Base-by-base conservation (phyloP, 2,113 vertebrate genomes). In the Acanthisitta chloris region DNA sequence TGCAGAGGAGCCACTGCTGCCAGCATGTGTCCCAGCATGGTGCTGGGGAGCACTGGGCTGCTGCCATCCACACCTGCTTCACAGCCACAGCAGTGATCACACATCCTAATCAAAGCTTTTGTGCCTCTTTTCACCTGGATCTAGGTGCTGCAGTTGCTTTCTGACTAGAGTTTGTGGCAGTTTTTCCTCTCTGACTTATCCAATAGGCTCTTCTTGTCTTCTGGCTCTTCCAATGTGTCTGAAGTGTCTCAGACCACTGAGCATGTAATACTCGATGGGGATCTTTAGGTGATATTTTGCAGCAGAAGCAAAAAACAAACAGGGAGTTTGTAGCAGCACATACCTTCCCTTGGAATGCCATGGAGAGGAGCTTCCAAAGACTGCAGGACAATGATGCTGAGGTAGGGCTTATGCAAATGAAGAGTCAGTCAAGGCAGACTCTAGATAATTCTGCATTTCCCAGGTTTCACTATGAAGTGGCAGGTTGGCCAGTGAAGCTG, bases 231-330 rank as follows among this genome's bases (percentile, higher is more conserved):
- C 43, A 43, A 2, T 7, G 45, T 29, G 33, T 28, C 46, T 48
- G 24, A 51, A 52, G 49, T 6, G 5, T 24, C 62, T 43, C 57
- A 61, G 55, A 5, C n/a, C 83, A 9, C 17, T 14, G 67, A 40
- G 64, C 45, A 24, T 17, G 0, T 13, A 5, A 19, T 12, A 6
- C 14, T 34, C 2, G 0, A 0, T 9, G 48, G 65, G 40, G 5
- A 25, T n/a, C 20, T 65, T 34, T 2, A 26, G 61, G 31, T 15
- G 54, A 7, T 26, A 4, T 18, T 76, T 29, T 57, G 49, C 66
- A 82, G 49, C 4, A 19, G 34, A 79, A 80, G 42, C 40, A 64
- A 3, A 66, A 58, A 31, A 8, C 11, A 29, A 33, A 1, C 2
- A 9, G 6, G 4, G 5, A 14, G 17, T 11, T 48, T 6, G 69